Base-by-base conservation (phyloP, 2,888 invertebrate genomes). In the Elmis aenea region DNA sequence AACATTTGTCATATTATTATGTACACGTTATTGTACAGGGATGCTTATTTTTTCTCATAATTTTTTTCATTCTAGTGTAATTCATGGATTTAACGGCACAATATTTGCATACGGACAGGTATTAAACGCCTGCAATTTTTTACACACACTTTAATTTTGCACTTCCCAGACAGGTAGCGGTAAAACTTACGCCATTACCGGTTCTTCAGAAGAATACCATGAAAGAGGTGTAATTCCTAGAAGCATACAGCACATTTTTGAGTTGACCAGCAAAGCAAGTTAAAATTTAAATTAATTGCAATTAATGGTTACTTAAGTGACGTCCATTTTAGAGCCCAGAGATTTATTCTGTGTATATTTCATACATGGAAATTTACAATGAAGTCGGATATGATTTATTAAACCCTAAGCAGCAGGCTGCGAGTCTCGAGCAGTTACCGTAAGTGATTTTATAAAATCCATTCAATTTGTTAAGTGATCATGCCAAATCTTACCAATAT, bases 21-120 rank as follows among this genome's bases (percentile, higher is more conserved):
- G n/a, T n/a, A n/a, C n/a, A n/a, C n/a, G n/a, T n/a, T n/a, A n/a
- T n/a, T n/a, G n/a, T n/a, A n/a, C n/a, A n/a, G n/a, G n/a, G n/a
- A n/a, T n/a, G n/a, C n/a, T n/a, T n/a, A n/a, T n/a, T n/a, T n/a
- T n/a, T n/a, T n/a, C n/a, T n/a, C n/a, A n/a, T n/a, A n/a, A n/a
- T n/a, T n/a, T n/a, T n/a, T n/a, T n/a, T n/a, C n/a, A n/a, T n/a
- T n/a, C n/a, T 51, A 75, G 74, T 44, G 68, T 70, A 16, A 58
- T 75, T 13, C 57, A 69, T 42, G 74, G 74, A n/a, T 73, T 69
- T 53, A 74, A 74, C 54, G 74, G 74, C 12, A 74, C 74, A 1
- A 68, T 75, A 38, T 72, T 75, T 54, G 73, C 74, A 2, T 75
- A 74, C 44, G 74, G 75, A 5, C 74, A 73, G 66, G 73, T 73